phyloP scores from a whole-genome alignment of 2,113 vertebrate species.

The Sylvilagus bachmani region DNA sequence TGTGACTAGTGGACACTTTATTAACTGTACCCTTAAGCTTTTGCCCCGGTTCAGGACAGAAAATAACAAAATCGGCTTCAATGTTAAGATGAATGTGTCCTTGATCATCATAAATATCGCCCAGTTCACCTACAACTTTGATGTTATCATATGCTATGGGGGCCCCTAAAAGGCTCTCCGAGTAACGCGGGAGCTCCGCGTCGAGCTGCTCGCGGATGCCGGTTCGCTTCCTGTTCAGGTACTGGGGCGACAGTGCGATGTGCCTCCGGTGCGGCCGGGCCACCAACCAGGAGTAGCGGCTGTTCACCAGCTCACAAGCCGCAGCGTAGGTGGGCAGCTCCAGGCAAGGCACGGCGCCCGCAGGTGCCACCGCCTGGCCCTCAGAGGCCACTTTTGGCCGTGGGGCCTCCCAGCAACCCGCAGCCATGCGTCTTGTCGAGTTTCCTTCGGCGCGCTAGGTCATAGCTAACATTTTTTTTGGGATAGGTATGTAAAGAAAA shows the following conservation, averaged over 20 bases:
- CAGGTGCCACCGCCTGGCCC: not conserved
- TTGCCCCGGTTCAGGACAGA: constrained; percentile 92
- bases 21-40: constrained; percentile 95
- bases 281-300: constrained; percentile 94
- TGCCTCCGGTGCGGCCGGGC: constrained; percentile 91
- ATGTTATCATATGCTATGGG: constrained; percentile 95
- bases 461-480: constrained; percentile 11
- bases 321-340: constrained; percentile 90
- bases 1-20: constrained; percentile 94
- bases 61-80: constrained; percentile 95
- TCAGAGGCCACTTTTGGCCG: not conserved
- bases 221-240: constrained; percentile 91
- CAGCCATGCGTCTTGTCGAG: constrained; percentile 85
- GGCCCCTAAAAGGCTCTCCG: constrained; percentile 93
- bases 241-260: constrained; percentile 92
- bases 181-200: constrained; percentile 94
- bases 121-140: constrained; percentile 91
- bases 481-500: not conserved
- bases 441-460: constrained; percentile 11
- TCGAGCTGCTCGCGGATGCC: constrained; percentile 94
- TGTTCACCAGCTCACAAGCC: constrained; percentile 89
- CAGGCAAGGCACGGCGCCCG: not conserved
- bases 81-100: constrained; percentile 96
- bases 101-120: constrained; percentile 95
- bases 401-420: constrained; percentile 36